Base-by-base conservation (phyloP, 2,113 vertebrate genomes). In the Coptodon bakossiorum region DNA sequence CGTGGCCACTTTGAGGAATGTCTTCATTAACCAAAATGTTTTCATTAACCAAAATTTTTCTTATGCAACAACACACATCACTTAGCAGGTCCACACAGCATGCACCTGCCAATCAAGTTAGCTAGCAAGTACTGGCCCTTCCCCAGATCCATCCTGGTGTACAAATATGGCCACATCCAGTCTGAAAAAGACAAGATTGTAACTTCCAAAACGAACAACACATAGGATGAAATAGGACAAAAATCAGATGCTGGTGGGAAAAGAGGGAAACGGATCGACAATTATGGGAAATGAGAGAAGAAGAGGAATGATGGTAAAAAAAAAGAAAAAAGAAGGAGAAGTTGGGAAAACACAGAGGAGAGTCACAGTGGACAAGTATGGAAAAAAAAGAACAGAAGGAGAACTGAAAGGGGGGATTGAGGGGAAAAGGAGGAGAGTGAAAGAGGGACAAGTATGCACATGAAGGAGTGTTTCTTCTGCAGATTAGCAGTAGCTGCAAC, bases 401-500 rank as follows among this genome's bases (percentile, higher is more conserved):
- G 9, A 79, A 76, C 43, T 90, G 79, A 89, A 84, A 88, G 82
- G 83, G 45, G 31, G 61, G 82, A 84, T 19, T 79, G 84, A 90
- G 52, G 61, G 63, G 38, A 48, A 61, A 56, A 90, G 80, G 57
- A 71, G 36, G 57, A 71, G 83, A 80, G 80, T 61, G 56, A 91
- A 88, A 89, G 88, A 92, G 59, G 54, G 88, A 92, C 94, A 92
- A 94, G 94, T 91, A 90, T 90, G 90, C 85, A 91, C 95, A 94
- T 90, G 94, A 94, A 93, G 91, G 90, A 93, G 76, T 13, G 14
- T 88, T 93, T 93, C 86, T 87, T 63, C 91, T 85, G 90, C 90
- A 91, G 93, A 94, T 94, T 92, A 94, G 91, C 86, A 63, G 90
- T 53, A 89, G 90, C 89, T 94, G 94, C 79, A 96, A 96, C 91